Conservation (phyloP, 2,113 vertebrate genomes). For the Dipodomys ordii region DNA sequence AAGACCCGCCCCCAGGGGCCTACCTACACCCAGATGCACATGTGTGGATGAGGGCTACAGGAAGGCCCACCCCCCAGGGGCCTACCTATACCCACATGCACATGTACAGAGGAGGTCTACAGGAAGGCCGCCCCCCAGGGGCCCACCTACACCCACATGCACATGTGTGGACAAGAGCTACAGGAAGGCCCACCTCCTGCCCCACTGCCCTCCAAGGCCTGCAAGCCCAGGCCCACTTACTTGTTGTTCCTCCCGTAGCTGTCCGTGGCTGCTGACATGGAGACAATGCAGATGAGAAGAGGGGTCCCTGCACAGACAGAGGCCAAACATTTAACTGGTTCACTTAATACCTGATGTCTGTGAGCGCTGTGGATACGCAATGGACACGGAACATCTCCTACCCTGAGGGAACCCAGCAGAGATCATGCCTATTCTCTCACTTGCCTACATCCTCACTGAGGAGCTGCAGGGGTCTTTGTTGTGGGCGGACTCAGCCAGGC, state of each 20-base stretch:
- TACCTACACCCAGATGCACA: too few relatives aligned
- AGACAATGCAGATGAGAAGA: conserved; percentile 93
- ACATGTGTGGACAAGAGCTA: too few relatives aligned
- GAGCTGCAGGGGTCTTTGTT: background rate
- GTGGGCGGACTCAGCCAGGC: background rate
- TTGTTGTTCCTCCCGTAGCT: conserved; percentile 90
- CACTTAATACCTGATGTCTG: rapidly evolving
- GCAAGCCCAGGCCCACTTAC: conserved; percentile 42
- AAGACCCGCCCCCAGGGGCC: too few relatives aligned
- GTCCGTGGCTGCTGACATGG: conserved; percentile 89
- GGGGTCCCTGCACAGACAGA: conserved; percentile 90
- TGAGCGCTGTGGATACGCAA: rapidly evolving
- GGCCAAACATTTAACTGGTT: too few relatives aligned
- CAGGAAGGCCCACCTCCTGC: too few relatives aligned
- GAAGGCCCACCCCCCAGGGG: too few relatives aligned
- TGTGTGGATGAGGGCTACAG: too few relatives aligned
- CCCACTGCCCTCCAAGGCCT: rapidly evolving
- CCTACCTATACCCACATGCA: too few relatives aligned
- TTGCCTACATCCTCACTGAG: too few relatives aligned
- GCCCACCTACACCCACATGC: rapidly evolving
- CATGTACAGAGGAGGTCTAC: rapidly evolving
- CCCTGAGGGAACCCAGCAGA: background rate
- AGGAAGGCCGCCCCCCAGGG: too few relatives aligned
- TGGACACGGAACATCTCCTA: background rate
- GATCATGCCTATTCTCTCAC: background rate